Conservation (phyloP, 2,113 vertebrate species). For the Pavo muticus region DNA sequence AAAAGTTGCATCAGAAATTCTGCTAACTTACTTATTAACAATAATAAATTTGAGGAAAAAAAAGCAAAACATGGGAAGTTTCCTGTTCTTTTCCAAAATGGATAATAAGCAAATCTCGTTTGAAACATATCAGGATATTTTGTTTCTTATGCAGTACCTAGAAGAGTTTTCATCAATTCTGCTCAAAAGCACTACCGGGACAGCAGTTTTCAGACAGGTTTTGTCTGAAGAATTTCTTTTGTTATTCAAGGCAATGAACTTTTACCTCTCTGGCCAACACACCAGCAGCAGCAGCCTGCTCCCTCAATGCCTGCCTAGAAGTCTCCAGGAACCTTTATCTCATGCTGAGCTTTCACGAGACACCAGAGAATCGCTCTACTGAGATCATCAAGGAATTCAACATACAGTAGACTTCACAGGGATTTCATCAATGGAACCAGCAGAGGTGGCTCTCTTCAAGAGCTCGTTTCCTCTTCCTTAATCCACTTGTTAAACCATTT, state of each 20-base stretch:
- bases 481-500: conserved; percentile 21
- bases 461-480: conserved; percentile 21
- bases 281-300: conserved; percentile 5
- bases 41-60: not conserved
- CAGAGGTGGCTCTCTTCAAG: conserved; percentile 55
- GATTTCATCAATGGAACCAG: conserved; percentile 53
- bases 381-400: conserved; percentile 51
- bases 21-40: not conserved
- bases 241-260: conserved; percentile 22
- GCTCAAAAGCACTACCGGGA: not conserved
- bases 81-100: not conserved
- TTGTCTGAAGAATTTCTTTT: conserved; percentile 25
- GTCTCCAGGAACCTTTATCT: conserved; percentile 46
- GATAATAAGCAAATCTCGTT: not conserved
- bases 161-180: not conserved
- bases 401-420: conserved; percentile 38
- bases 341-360: conserved; percentile 55
- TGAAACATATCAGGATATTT: not conserved
- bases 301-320: conserved; percentile 15
- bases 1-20: not conserved
- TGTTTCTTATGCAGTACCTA: not conserved
- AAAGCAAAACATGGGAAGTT: not conserved
- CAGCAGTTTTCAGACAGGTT: not conserved
- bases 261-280: conserved; percentile 27
- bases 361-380: not conserved